phyloP scores from a whole-genome alignment of 2,797 vertebrate species.

The Cirrhinus molitorella region DNA sequence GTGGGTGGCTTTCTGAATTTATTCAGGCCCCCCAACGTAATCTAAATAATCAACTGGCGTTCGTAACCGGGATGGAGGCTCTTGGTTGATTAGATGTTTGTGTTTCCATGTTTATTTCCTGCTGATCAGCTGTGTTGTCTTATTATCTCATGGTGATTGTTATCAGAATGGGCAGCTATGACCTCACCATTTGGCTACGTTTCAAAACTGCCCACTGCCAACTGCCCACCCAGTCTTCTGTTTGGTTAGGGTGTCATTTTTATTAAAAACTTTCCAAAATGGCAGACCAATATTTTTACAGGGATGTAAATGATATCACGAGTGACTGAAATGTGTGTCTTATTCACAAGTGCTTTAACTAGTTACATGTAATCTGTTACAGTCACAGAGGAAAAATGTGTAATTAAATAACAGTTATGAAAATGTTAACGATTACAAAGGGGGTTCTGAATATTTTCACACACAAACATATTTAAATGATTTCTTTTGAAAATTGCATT shows the following conservation, averaged over 20 bases:
- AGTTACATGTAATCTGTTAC: too few species aligned
- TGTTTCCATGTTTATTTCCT: slow-evolving; percentile 54
- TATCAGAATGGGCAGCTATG: slow-evolving; percentile 37
- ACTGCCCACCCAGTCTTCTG: neutral
- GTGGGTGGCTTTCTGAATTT: slow-evolving; percentile 64
- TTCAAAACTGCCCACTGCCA: neutral
- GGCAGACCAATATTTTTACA: neutral
- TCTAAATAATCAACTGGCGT: slow-evolving; percentile 60
- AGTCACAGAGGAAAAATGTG: too few species aligned
- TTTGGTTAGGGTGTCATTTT: neutral
- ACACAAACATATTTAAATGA: too few species aligned
- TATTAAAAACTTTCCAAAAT: neutral
- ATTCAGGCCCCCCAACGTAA: slow-evolving; percentile 58
- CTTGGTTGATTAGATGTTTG: slow-evolving; percentile 57
- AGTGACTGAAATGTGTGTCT: neutral
- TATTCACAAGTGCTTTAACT: neutral
- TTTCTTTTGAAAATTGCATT: too few species aligned
- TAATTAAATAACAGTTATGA: too few species aligned
- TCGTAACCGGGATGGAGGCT: slow-evolving; percentile 40
- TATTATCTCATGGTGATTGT: slow-evolving; percentile 31
- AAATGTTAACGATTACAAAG: too few species aligned
- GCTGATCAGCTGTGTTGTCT: slow-evolving; percentile 59
- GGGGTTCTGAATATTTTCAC: too few species aligned
- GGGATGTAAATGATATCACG: neutral
- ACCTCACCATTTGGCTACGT: neutral